Percentiles rank a stretch among this genome's conserved stretches.
Evolutionary conservation across 1,140 invertebrate species (phyloP).

Genomic region (Dendroctonus ponderosae): DNA sequence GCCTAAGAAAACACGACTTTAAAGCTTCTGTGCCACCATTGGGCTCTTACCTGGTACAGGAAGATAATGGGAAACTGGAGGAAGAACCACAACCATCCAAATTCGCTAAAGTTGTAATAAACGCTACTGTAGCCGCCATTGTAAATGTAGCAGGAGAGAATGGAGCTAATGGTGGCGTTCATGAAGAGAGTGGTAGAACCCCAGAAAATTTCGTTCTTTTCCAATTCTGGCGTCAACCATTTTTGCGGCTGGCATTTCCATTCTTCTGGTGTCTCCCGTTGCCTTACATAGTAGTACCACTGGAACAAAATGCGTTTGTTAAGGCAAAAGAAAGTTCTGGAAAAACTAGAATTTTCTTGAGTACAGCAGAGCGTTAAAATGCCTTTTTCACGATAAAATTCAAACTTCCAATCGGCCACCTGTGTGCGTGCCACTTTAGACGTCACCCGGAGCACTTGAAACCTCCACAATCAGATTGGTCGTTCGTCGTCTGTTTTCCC

Average conservation of each 20-base stretch:
- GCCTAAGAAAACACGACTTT: not conserved
- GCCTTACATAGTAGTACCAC: constrained; percentile 69
- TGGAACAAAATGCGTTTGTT: constrained; percentile 46
- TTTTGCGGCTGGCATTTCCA: constrained; percentile 76
- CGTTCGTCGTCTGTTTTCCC: too few species aligned
- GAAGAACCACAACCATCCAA: constrained; percentile 65
- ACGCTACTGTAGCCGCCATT: constrained; percentile 66
- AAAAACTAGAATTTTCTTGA: not conserved
- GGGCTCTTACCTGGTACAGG: constrained; percentile 57
- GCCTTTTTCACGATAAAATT: too few species aligned
- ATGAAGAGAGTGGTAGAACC: constrained; percentile 61
- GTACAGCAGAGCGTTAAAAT: not conserved
- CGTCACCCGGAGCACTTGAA: too few species aligned
- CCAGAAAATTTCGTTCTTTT: constrained; percentile 66
- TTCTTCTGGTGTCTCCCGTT: constrained; percentile 58
- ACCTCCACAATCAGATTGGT: too few species aligned
- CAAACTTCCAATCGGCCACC: too few species aligned
- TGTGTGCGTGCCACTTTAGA: too few species aligned
- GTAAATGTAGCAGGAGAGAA: constrained; percentile 63
- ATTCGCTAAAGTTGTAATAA: constrained; percentile 64
- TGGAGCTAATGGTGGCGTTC: constrained; percentile 56
- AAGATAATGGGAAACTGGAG: constrained; percentile 65
- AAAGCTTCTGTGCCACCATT: not conserved
- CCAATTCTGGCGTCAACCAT: constrained; percentile 64
- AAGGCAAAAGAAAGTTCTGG: not conserved